phyloP scores from a whole-genome alignment of 1,140 invertebrate species.

The Notospermus geniculatus region DNA sequence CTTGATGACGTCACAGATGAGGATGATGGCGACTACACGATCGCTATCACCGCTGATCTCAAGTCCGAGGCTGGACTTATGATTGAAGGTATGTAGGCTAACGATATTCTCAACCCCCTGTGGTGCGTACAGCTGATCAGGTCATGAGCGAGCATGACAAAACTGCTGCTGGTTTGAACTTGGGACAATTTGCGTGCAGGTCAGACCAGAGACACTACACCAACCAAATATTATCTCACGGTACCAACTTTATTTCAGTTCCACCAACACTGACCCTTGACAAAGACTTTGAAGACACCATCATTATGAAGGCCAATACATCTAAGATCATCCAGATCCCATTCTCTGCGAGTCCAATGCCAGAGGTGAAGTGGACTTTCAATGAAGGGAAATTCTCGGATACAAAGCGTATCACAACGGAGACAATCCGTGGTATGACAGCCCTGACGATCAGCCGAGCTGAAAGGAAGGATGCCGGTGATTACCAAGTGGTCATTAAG shows the following conservation, averaged over 20 bases:
- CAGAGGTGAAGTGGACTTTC: conserved; percentile 47
- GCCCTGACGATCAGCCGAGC: conserved; percentile 45
- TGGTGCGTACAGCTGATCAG: too few relatives aligned
- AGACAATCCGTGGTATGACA: conserved; percentile 52
- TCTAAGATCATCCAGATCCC: conserved; percentile 52
- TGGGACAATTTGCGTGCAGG: too few relatives aligned
- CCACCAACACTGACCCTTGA: conserved; percentile 46
- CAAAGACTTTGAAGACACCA: conserved; percentile 45
- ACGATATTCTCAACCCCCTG: too few relatives aligned
- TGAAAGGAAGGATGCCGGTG: conserved; percentile 45
- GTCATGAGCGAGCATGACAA: too few relatives aligned
- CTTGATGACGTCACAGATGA: conserved; percentile 72
- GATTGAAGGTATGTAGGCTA: conserved; percentile 69
- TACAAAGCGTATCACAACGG: conserved; percentile 44
- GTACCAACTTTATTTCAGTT: conserved; percentile 41
- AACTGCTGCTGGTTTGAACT: too few relatives aligned
- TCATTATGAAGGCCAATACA: conserved; percentile 47
- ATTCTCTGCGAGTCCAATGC: conserved; percentile 49
- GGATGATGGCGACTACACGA: conserved; percentile 79
- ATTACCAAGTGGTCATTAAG: conserved; percentile 49
- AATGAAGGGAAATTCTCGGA: conserved; percentile 47
- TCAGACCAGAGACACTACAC: too few relatives aligned
- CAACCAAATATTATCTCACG: too few relatives aligned
- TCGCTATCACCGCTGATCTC: conserved; percentile 66
- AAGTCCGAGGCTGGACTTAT: conserved; percentile 78